phyloP scores from a whole-genome alignment of 2,797 vertebrate species.

The Thalassophryne amazonica region DNA sequence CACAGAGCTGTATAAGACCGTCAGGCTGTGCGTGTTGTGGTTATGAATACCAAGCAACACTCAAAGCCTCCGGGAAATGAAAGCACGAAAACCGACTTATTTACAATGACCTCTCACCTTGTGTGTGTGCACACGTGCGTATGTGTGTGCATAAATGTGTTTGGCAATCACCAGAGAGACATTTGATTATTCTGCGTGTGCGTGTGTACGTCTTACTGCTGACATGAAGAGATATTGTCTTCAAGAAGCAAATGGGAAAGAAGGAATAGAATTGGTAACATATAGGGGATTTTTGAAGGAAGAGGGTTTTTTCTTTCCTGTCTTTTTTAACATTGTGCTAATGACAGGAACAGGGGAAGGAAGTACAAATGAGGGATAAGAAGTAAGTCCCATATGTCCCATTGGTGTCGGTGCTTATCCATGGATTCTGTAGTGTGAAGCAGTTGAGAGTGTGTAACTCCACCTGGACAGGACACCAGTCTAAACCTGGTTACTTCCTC shows the following conservation, averaged over 20 bases:
- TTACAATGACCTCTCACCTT: conserved; percentile 69
- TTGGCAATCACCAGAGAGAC: conserved; percentile 48
- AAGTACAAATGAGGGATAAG: too few species aligned
- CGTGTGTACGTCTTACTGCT: conserved; percentile 13
- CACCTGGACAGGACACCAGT: too few species aligned
- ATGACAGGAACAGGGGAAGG: too few species aligned
- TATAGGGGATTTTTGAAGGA: too few species aligned
- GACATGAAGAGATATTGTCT: conserved; percentile 27
- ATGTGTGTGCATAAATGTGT: conserved; percentile 33
- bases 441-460: too few species aligned
- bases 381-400: too few species aligned
- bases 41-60: conserved; percentile 72
- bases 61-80: conserved; percentile 60
- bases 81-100: conserved; percentile 61
- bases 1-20: conserved; percentile 2
- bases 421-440: too few species aligned
- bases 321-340: not conserved
- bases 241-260: conserved; percentile 2
- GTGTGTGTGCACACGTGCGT: conserved; percentile 15
- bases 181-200: conserved; percentile 38
- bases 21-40: conserved; percentile 58
- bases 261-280: not conserved
- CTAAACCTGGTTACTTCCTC: too few species aligned
- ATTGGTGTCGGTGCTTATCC: too few species aligned
- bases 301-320: too few species aligned